These are phyloP conservation scores for Philereme vetulata DNA, from an alignment of 2,888 invertebrate species.

Conservation along the genomic window DNA sequence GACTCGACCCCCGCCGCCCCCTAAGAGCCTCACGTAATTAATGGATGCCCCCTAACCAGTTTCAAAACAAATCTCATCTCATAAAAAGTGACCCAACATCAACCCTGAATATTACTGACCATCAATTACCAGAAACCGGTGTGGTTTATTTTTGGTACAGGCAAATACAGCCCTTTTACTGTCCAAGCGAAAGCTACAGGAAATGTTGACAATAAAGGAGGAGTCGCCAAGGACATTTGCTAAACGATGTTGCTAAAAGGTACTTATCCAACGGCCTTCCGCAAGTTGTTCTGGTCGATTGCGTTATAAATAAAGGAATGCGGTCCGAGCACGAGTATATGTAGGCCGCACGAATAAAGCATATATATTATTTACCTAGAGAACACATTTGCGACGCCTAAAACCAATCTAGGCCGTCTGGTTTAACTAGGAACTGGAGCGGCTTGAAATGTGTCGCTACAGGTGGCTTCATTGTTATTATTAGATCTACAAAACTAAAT, in stretches of 20 bases:
- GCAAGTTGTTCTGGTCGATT: conserved; percentile 56
- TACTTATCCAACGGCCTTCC: conserved; percentile 54
- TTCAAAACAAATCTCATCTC: neutral
- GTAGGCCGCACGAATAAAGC: conserved; percentile 56
- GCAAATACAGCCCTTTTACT: conserved; percentile 9
- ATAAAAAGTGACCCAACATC: no score
- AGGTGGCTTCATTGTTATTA: conserved; percentile 21
- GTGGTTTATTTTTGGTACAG: conserved; percentile 23
- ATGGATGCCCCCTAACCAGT: no score
- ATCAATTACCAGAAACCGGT: neutral
- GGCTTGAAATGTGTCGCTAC: conserved; percentile 26
- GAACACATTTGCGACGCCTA: conserved; percentile 40
- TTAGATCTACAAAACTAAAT: no score
- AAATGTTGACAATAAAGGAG: conserved; percentile 15
- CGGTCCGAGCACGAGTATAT: conserved; percentile 63
- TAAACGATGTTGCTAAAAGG: conserved; percentile 20
- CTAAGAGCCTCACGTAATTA: no score
- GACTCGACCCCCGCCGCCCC: no score
- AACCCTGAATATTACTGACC: neutral
- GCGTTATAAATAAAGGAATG: conserved; percentile 68
- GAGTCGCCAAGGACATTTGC: conserved; percentile 20
- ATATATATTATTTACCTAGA: conserved; percentile 27
- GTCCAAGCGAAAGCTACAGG: conserved; percentile 4
- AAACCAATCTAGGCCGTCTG: conserved; percentile 46
- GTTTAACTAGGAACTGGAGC: conserved; percentile 38